Conservation (phyloP, 2,113 vertebrate genomes). For the Oryzias javanicus region DNA sequence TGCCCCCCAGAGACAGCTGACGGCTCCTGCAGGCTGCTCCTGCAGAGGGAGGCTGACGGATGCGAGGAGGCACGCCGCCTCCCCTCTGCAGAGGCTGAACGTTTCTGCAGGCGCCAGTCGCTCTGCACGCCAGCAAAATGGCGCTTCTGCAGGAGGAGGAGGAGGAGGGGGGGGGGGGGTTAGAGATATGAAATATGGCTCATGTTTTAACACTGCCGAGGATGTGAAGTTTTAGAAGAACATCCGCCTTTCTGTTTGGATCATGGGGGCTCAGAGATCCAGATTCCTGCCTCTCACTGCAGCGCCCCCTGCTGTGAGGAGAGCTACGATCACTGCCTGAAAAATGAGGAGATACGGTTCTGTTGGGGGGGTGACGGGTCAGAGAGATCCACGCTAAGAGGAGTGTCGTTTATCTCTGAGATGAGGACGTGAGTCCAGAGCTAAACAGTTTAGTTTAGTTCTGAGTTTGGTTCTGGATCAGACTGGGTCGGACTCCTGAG, state of each 20-base stretch:
- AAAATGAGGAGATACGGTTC: too few species aligned
- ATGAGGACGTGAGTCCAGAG: too few species aligned
- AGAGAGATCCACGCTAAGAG: too few species aligned
- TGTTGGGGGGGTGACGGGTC: too few species aligned
- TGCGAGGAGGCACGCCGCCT: slow-evolving; percentile 14
- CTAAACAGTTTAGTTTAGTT: too few species aligned
- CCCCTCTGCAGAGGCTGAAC: slow-evolving; percentile 31
- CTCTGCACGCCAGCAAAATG: slow-evolving; percentile 50
- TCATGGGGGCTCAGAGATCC: too few species aligned
- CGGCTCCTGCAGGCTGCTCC: not conserved
- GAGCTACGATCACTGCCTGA: not conserved
- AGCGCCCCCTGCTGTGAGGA: not conserved
- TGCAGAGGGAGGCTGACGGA: slow-evolving; percentile 7
- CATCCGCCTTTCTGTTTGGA: too few species aligned
- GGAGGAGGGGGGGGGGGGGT: slow-evolving; percentile 2
- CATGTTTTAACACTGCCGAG: not conserved
- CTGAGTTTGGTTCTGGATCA: too few species aligned
- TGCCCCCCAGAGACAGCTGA: too few species aligned
- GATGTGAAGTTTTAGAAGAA: too few species aligned
- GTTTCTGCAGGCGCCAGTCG: slow-evolving; percentile 38
- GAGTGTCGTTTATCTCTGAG: too few species aligned
- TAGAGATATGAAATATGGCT: not conserved
- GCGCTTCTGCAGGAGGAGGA: slow-evolving; percentile 32
- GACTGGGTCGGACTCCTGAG: too few species aligned
- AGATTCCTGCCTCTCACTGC: not conserved